phyloP scores from a whole-genome alignment of 2,888 invertebrate genomes.

The Lepidonotus clava region DNA sequence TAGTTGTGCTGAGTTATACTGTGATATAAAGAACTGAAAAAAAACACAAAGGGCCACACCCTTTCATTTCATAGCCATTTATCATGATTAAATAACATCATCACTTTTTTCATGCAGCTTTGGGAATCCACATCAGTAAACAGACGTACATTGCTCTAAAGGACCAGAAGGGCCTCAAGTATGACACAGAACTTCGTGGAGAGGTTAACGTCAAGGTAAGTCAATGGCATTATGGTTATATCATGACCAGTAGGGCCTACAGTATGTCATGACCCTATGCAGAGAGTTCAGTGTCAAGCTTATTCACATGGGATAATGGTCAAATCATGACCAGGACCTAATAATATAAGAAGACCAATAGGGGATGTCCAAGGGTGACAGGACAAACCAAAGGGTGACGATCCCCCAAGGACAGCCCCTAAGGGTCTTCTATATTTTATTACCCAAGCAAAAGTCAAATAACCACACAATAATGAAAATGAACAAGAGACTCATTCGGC shows the following conservation, averaged over 20 bases:
- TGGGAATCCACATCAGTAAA: slow-evolving; percentile 64
- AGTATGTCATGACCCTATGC: neutral
- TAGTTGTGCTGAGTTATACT: too few species aligned
- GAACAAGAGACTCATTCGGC: too few species aligned
- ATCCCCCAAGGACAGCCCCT: too few species aligned
- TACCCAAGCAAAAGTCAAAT: too few species aligned
- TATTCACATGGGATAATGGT: neutral
- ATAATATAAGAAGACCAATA: too few species aligned
- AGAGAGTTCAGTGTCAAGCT: neutral
- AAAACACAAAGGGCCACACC: too few species aligned
- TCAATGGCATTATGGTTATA: neutral
- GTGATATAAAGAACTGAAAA: too few species aligned
- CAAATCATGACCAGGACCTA: neutral
- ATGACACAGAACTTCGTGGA: slow-evolving; percentile 60
- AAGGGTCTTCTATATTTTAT: too few species aligned
- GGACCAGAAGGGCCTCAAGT: slow-evolving; percentile 48
- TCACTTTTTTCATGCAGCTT: slow-evolving; percentile 57
- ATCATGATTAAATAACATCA: neutral
- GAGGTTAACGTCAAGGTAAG: slow-evolving; percentile 65
- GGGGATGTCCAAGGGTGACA: too few species aligned
- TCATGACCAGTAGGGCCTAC: neutral
- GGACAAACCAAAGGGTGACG: too few species aligned
- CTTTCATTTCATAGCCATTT: neutral
- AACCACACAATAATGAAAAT: too few species aligned
- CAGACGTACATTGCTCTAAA: slow-evolving; percentile 58